phyloP scores from a whole-genome alignment of 2,113 vertebrate species.

The Osmerus mordax region DNA sequence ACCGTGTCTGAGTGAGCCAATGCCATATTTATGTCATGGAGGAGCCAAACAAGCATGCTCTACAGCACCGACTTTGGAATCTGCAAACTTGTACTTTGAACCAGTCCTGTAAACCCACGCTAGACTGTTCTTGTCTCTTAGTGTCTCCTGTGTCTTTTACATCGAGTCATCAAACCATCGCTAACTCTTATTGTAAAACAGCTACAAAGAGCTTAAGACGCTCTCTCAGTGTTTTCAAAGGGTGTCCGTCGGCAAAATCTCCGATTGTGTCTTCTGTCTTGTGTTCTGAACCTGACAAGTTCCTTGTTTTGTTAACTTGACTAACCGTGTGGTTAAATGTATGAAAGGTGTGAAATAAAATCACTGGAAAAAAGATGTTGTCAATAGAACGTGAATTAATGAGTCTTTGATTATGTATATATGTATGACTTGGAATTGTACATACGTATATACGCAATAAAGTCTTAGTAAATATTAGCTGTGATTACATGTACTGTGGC shows the following conservation, averaged over 20 bases:
- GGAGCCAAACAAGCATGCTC: constrained; percentile 6
- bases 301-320: constrained; percentile 32
- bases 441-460: too few species aligned
- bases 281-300: constrained; percentile 33
- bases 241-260: constrained; percentile 44
- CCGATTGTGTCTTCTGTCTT: constrained; percentile 50
- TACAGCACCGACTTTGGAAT: constrained; percentile 12
- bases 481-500: constrained; percentile 59
- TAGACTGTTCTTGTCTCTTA: constrained; percentile 31
- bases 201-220: constrained; percentile 16
- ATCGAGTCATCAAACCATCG: constrained; percentile 23
- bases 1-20: not conserved
- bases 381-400: too few species aligned
- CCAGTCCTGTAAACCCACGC: constrained; percentile 18
- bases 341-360: constrained; percentile 40
- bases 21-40: not conserved
- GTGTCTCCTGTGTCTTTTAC: constrained; percentile 44
- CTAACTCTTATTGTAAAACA: constrained; percentile 23
- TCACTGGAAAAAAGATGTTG: constrained; percentile 26
- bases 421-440: too few species aligned
- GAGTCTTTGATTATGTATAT: too few species aligned
- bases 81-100: constrained; percentile 18
- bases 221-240: constrained; percentile 29
- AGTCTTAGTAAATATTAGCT: constrained; percentile 58
- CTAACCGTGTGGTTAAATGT: constrained; percentile 49